Evolutionary conservation across 2,797 vertebrate species (phyloP), one percentile per base, ranked within the genome.

Genomic region (Brachymystax lenok): DNA sequence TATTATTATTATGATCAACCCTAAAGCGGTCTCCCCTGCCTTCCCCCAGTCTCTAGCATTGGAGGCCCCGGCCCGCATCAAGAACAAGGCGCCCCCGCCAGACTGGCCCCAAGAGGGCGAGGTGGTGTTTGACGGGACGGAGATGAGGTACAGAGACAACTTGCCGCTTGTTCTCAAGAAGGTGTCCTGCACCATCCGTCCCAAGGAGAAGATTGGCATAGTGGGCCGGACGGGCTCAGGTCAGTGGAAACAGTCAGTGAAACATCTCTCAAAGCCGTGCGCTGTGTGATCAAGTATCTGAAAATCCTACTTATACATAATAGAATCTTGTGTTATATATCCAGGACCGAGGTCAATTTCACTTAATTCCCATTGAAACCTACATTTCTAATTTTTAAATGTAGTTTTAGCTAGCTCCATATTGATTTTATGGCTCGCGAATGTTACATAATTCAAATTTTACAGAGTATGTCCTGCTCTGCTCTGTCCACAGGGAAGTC

Each of bases 141-240:
- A 97, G 89, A 96, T 98, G 97, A 92, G 94, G 59, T 98, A 98
- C 88, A 90, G 96, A 79, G 96, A 97, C 81, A 96, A 97, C 76
- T 93, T 98, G 40, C 97, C 97, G 1, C 91, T 97, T 79, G 96
- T 98, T 27, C 92, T 98, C 30, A 97, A 97, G 93, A 96, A 95
- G 86, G 93, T 98, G 33, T 96, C 96, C 84, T 97, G 95, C 91
- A 96, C 92, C 74, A 94, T 98, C 87, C 94, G 94, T 77, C 96
- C 97, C 0, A 97, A 96, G 85, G 97, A 98, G 79, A 98, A 98
- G 91, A 91, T 98, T 4, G 97, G 97, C 80, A 97, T 98, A 1
- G 95, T 98, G 69, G 97, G 97, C 19, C 94, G 97, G 70, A 98
- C 97, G 0, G 97, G 96, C 67, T 98, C 97, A 88, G 97, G 97